Evolutionary conservation across 2,113 vertebrate genomes (phyloP), one percentile per base, ranked within the genome.

Genomic region (Pluvianellus socialis): DNA sequence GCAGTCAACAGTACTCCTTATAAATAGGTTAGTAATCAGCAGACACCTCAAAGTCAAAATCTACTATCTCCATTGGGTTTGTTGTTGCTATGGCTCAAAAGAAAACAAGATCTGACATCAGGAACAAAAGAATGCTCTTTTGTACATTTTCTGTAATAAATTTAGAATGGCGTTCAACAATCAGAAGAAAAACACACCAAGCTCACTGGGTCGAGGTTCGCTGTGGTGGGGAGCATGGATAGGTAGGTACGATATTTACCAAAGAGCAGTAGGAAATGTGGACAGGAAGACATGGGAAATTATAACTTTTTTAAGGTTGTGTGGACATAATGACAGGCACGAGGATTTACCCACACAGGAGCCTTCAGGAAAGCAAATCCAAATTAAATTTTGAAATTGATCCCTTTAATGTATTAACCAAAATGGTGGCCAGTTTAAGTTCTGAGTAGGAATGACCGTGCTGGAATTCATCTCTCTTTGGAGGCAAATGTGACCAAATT

Each of bases 31-130:
- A 59, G 53, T 7, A 58, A 74, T 53, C 94, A 73, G 56, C 73
- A 92, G 73, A 92, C 89, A 82, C 58, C 66, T 82, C 77, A 26
- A 79, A 76, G 86, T 91, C 35, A 86, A 53, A 94, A 90, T 27
- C 9, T 17, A 14, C 30, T n/a, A 8, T 32, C 7, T 67, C 63
- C 27, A 19, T 10, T 6, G 20, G 1, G 20, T 59, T 24, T 33
- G 28, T 10, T 61, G 40, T 17, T 89, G 56, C 44, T 82, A 3
- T 1, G 0, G 40, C 68, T 79, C 42, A 79, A 94, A 95, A 73
- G 40, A 81, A 68, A 73, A 28, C 14, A 59, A 84, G 13, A 88
- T 76, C 86, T 59, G 70, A 79, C 53, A 75, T 18, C 44, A 73
- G n/a, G 23, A 73, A 53, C 26, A 91, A 59, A 91, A 44, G 33